These are phyloP conservation scores for Numenius arquata DNA, from an alignment of 2,113 vertebrate species.

Conservation along the genomic window DNA sequence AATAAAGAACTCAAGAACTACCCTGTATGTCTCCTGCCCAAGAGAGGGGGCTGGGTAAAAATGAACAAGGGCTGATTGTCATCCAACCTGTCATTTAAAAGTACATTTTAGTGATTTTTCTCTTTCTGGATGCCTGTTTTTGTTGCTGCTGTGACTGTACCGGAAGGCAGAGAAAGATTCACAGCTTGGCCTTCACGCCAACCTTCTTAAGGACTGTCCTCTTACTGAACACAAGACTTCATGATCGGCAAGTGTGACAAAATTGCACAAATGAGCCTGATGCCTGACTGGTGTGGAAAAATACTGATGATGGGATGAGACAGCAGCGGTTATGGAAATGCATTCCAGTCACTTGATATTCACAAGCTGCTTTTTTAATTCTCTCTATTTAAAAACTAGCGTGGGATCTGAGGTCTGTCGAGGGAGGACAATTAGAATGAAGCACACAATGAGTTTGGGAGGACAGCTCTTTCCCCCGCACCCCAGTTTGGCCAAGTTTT, in stretches of 20 bases:
- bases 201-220: background rate
- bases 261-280: background rate
- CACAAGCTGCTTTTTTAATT: background rate
- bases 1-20: background rate
- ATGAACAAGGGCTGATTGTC: background rate
- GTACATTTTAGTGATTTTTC: background rate
- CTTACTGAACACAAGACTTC: background rate
- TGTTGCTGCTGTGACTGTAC: background rate
- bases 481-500: accelerated
- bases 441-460: background rate
- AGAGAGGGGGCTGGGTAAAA: background rate
- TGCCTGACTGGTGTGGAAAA: constrained; percentile 3
- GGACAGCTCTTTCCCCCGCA: background rate
- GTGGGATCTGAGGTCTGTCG: background rate
- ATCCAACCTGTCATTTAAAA: background rate
- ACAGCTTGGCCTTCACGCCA: background rate
- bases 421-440: background rate
- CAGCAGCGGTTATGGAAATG: background rate
- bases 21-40: background rate
- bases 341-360: background rate
- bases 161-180: background rate
- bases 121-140: background rate
- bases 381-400: background rate
- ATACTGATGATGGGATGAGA: background rate
- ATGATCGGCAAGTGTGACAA: background rate